These are phyloP conservation scores for Todus mexicanus DNA, from an alignment of 2,797 vertebrate genomes.

Conservation along the genomic window DNA sequence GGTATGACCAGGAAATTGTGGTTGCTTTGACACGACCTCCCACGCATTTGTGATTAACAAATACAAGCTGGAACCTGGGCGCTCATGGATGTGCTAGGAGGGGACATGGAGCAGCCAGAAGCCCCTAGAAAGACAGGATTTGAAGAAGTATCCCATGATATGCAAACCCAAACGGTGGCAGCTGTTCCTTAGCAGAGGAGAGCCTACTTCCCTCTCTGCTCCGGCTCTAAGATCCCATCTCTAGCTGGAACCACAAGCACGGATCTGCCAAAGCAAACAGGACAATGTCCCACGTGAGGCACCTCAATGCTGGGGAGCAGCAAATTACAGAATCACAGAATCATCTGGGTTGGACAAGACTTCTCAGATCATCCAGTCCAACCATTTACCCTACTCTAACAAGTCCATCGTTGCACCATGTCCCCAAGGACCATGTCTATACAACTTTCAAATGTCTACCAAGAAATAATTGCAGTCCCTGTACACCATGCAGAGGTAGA, in stretches of 20 bases:
- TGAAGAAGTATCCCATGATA: background rate
- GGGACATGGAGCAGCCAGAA: background rate
- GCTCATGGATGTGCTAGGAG: background rate
- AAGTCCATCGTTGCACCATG: no score
- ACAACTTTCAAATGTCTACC: background rate
- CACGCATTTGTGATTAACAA: background rate
- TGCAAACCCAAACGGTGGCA: background rate
- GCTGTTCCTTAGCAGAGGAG: background rate
- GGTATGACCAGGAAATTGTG: background rate
- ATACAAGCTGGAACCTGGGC: background rate
- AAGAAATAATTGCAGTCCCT: background rate
- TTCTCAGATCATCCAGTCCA: no score
- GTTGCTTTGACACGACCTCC: background rate
- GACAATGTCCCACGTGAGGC: background rate
- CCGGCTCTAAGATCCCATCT: background rate
- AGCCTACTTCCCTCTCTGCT: background rate
- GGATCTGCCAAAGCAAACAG: background rate
- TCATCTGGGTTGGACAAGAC: no score
- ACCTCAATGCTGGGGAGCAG: accelerated
- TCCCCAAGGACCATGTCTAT: no score
- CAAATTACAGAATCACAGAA: no score
- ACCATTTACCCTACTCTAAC: no score
- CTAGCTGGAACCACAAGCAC: accelerated
- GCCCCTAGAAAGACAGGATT: background rate
- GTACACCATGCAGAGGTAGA: background rate